Evolutionary conservation across 2,888 invertebrate species (phyloP), one percentile per base, ranked within the genome.

Genomic region (Apamea anceps): DNA sequence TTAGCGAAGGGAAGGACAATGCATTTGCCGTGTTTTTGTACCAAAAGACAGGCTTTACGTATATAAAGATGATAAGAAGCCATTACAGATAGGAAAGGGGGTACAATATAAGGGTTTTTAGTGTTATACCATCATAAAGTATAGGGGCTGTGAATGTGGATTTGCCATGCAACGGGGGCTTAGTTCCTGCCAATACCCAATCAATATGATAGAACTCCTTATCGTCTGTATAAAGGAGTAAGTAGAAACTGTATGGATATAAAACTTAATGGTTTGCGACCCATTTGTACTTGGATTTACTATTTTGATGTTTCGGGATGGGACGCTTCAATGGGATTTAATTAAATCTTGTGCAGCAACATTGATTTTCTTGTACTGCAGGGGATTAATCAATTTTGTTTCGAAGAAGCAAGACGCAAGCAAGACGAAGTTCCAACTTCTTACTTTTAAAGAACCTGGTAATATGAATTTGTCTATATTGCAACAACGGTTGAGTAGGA

Each of bases 21-120:
- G 94, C 94, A 92, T 94, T 93, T 93, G 91, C 92, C 93, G 88
- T 94, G 93, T 93, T 93, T 92, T 90, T 89, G 89, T 90, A 91
- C 91, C 89, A 86, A 92, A 92, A 93, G 90, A 92, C 92, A 90
- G 92, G 92, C 93, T 92, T 93, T 91, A 92, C 89, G 92, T 92
- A 91, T 93, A 96, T 94, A 96, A 96, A 95, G 94, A 95, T 95
- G 96, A 96, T 96, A 96, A 96, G 95, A 92, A 88, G 84, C 90
- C 90, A 93, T 93, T 92, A 93, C 81, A 93, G 93, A 93, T 93
- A 94, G 91, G 89, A 91, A 91, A 90, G 91, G 91, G 92, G 92
- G 90, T 85, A 75, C 90, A 91, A 85, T 90, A 88, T 90, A 91
- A 92, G 91, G 92, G 90, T 89, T 93, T 93, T 93, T 95, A 91